phyloP scores from a whole-genome alignment of 2,113 vertebrate species.

The Nibea coibor region DNA sequence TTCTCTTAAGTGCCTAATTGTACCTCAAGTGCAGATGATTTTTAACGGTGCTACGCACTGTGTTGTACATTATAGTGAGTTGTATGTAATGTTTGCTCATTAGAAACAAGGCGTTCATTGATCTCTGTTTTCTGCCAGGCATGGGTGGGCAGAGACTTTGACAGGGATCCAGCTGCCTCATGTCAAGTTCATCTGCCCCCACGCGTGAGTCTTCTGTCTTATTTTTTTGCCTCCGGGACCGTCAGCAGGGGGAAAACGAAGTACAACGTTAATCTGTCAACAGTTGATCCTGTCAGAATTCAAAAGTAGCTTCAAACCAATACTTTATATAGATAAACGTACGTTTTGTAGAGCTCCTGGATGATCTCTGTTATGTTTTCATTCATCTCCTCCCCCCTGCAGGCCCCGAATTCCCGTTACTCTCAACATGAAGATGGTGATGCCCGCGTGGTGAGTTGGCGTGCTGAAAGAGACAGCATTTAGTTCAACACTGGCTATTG shows the following conservation, averaged over 20 bases:
- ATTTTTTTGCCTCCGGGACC: not conserved
- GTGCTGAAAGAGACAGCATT: constrained; percentile 33
- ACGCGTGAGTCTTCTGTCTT: constrained; percentile 90
- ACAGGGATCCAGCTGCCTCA: constrained; percentile 92
- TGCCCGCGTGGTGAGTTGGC: constrained; percentile 94
- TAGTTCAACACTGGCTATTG: constrained; percentile 61
- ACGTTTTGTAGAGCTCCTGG: not conserved
- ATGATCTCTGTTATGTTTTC: constrained; percentile 11
- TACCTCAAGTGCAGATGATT: not conserved
- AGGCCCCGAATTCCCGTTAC: constrained; percentile 95
- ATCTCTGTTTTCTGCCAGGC: constrained; percentile 81
- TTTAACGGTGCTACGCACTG: not conserved
- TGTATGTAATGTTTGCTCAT: not conserved
- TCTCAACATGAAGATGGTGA: constrained; percentile 93
- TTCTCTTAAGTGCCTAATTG: not conserved
- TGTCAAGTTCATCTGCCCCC: constrained; percentile 97
- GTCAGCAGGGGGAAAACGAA: not conserved
- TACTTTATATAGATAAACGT: not conserved
- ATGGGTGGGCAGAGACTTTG: constrained; percentile 94
- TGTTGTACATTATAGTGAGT: not conserved
- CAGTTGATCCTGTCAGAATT: not conserved
- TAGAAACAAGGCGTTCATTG: constrained; percentile 39
- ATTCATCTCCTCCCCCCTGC: constrained; percentile 8
- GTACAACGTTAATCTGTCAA: not conserved
- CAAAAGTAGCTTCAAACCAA: not conserved